A percentile compares a stretch with the other conserved stretches of the same genome.
Conservation (phyloP, 2,797 vertebrate species). For the Alca torda region DNA sequence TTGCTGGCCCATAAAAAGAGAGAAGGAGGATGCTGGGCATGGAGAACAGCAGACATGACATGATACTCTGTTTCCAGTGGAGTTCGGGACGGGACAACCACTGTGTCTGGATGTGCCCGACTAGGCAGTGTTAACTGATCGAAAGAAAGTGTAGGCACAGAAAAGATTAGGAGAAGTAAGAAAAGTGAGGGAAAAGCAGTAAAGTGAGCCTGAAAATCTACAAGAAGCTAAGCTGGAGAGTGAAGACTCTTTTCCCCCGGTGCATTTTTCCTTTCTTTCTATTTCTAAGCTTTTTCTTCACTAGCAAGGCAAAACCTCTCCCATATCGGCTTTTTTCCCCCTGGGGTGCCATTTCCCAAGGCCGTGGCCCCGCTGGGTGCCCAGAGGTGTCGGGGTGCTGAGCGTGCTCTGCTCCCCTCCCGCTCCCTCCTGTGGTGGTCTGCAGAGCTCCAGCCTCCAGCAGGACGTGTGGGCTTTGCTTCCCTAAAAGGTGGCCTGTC, state of each 20-base stretch:
- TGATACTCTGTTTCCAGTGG: neutral
- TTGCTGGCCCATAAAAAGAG: neutral
- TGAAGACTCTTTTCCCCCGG: neutral
- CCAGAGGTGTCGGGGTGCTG: neutral
- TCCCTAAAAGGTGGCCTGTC: neutral
- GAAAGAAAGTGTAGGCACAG: neutral
- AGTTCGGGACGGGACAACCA: neutral
- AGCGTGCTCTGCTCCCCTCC: neutral
- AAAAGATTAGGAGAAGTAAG: neutral
- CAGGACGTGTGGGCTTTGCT: rapidly evolving
- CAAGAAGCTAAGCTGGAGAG: neutral
- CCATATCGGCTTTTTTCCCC: rapidly evolving
- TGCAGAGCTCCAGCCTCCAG: neutral
- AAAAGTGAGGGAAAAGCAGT: neutral
- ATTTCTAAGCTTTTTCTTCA: neutral
- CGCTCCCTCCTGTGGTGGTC: neutral
- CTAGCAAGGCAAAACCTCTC: neutral
- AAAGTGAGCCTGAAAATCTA: neutral
- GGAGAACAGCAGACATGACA: neutral
- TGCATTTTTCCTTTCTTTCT: neutral
- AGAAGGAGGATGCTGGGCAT: neutral
- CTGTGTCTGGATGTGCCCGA: neutral
- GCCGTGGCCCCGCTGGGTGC: rapidly evolving
- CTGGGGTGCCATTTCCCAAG: rapidly evolving
- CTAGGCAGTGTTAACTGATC: neutral